Base-by-base conservation (phyloP, 2,113 vertebrate species). In the Lichenostomus cassidix region DNA sequence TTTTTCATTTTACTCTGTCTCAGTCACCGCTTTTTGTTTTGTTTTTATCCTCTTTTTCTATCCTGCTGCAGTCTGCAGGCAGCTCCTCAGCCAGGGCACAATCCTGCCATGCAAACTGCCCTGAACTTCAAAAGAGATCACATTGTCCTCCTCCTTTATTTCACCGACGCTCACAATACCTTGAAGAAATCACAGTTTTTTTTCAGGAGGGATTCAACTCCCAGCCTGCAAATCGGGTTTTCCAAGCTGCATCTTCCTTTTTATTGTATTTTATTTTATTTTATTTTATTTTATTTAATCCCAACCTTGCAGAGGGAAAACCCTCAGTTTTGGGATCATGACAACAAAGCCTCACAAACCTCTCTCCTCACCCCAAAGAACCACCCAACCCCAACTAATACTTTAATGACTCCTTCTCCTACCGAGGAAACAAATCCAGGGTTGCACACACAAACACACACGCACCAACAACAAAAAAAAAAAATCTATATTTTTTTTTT, bases 321-420 rank as follows among this genome's bases (percentile, higher is more conserved):
- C 82, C 82, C 83, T 65, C 91, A 75, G 90, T 74, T 94, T 82
- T 24, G 92, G 94, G 94, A 93, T 80, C 68, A 35, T 77, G 95
- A 90, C 92, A 93, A 96, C 95, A 97, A 95, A 97, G 85, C 95
- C 87, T 90, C 89, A 81, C 90, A 87, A 81, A 31, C 52, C 93
- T 79, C 90, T 96, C 90, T 94, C 91, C 95, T 91, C 58, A 79
- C 87, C 94, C 96, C 55, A 10, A 95, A 97, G 94, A 97, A 97
- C 90, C 97, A 96, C 96, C 79, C 96, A 94, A 97, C 95, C 97
- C 95, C 92, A 96, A 96, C 97, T 97, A 97, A 98, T 96, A 96
- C 97, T 97, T 97, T 97, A 98, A 98, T 96, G 96, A 95, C 85
- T 96, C 96, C 94, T 97, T 97, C 96, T 96, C 96, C 96, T 97